Evolutionary conservation across 2,888 invertebrate genomes (phyloP).

Genomic region (Rhamnusium bicolor): DNA sequence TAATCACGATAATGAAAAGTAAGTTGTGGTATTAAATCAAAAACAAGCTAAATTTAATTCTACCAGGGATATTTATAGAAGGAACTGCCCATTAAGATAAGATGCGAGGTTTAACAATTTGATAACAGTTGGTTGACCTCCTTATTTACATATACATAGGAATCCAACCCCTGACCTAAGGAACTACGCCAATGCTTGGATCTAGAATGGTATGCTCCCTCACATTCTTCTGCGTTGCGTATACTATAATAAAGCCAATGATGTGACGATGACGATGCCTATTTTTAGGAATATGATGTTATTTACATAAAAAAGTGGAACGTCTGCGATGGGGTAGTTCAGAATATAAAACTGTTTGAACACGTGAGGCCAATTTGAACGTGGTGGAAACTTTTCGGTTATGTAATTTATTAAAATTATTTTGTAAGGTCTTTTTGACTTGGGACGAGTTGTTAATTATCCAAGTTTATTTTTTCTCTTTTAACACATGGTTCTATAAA

Average conservation of each 20-base stretch:
- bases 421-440: not conserved
- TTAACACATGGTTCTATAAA: not conserved
- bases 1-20: not conserved
- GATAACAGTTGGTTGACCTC: slow-evolving; percentile 29
- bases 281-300: slow-evolving; percentile 22
- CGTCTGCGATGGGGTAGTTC: slow-evolving; percentile 17
- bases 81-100: slow-evolving; percentile 1
- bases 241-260: slow-evolving; percentile 15
- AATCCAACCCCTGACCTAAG: slow-evolving; percentile 17
- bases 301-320: slow-evolving; percentile 33
- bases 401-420: slow-evolving; percentile 17
- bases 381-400: slow-evolving; percentile 11
- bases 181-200: not conserved
- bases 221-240: slow-evolving; percentile 1
- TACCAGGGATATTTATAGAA: not conserved
- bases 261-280: slow-evolving; percentile 11
- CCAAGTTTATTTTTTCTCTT: not conserved
- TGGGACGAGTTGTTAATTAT: slow-evolving; percentile 1
- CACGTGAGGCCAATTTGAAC: not conserved
- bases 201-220: not conserved
- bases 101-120: not conserved
- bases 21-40: not conserved
- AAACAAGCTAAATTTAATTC: slow-evolving; percentile 6
- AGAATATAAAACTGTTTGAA: slow-evolving; percentile 26
- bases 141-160: slow-evolving; percentile 3